Percentiles rank a stretch among this genome's conserved stretches.
phyloP scores from a whole-genome alignment of 2,797 vertebrate species.

The Alca torda region DNA sequence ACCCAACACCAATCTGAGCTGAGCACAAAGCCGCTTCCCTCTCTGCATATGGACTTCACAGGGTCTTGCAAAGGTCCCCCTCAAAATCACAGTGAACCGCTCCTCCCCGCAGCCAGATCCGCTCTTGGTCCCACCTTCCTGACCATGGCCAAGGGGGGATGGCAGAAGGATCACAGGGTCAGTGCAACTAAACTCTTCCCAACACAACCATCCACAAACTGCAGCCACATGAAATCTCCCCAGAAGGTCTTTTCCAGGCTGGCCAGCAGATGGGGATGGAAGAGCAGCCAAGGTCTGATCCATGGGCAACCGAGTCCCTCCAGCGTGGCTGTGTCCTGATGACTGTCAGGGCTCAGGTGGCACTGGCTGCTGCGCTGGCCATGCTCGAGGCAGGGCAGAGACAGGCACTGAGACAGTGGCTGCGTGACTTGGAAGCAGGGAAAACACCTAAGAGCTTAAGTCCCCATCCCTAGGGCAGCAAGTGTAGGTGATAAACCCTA shows the following conservation, averaged over 20 bases:
- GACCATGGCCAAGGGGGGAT: neutral
- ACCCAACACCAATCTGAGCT: neutral
- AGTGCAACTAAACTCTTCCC: fast-evolving
- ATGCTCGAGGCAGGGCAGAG: neutral
- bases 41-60: fast-evolving
- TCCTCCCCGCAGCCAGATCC: neutral
- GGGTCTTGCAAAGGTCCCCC: neutral
- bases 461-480: neutral
- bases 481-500: neutral
- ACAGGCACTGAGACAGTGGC: neutral
- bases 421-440: neutral
- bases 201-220: fast-evolving
- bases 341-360: neutral
- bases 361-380: neutral
- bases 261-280: slow-evolving; percentile 65
- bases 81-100: neutral
- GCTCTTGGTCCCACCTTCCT: neutral
- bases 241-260: neutral
- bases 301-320: fast-evolving
- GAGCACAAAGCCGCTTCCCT: neutral
- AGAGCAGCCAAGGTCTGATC: slow-evolving; percentile 35
- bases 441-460: neutral
- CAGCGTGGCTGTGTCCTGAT: neutral
- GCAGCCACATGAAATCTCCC: fast-evolving
- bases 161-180: neutral